A percentile compares a stretch with the other conserved stretches of the same genome.
phyloP scores from a whole-genome alignment of 2,888 invertebrate genomes.

The Clusia tigrina region DNA sequence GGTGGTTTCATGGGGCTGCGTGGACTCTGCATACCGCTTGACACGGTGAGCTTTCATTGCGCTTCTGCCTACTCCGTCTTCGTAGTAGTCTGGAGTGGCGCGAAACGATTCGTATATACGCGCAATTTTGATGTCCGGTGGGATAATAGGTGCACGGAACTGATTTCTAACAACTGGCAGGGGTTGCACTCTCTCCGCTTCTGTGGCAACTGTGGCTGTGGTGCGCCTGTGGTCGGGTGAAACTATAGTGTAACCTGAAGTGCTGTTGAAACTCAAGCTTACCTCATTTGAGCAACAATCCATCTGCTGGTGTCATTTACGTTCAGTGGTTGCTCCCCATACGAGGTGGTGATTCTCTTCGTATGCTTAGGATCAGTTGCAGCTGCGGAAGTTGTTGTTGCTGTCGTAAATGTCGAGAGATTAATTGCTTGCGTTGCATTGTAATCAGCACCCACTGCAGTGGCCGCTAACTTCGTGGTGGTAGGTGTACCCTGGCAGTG shows the following conservation, averaged over 20 bases:
- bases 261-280: too few species aligned
- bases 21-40: conserved; percentile 20
- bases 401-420: background rate
- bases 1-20: conserved; percentile 14
- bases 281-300: too few species aligned
- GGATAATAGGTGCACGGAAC: conserved; percentile 43
- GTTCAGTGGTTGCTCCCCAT: too few species aligned
- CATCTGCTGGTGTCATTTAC: too few species aligned
- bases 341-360: too few species aligned
- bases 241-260: too few species aligned
- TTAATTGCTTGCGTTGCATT: background rate
- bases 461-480: background rate
- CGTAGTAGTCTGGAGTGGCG: conserved; percentile 28
- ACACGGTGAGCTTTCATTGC: conserved; percentile 16
- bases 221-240: background rate
- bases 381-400: conserved; percentile 23
- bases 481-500: conserved; percentile 38
- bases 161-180: too few species aligned
- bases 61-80: too few species aligned
- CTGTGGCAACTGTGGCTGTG: background rate
- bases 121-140: conserved; percentile 51
- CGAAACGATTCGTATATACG: conserved; percentile 59
- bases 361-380: conserved; percentile 26
- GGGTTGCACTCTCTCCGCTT: too few species aligned
- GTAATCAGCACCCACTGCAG: background rate